phyloP scores from a whole-genome alignment of 2,113 vertebrate genomes.

The Noturus placidus region DNA sequence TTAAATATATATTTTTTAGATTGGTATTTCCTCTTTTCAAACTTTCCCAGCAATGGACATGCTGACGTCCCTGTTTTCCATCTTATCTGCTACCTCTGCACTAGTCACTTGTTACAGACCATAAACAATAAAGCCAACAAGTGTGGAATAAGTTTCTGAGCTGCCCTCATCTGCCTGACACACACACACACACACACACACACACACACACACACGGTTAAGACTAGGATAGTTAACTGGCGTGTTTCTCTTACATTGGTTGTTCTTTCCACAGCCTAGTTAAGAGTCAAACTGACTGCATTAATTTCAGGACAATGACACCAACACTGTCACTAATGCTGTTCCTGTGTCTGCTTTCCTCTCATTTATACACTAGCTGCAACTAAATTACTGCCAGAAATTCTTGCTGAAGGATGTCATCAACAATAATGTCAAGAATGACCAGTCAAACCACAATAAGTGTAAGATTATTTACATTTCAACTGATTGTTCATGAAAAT shows the following conservation, averaged over 20 bases:
- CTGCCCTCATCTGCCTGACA: neutral
- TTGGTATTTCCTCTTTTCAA: slow-evolving; percentile 16
- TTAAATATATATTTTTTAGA: neutral
- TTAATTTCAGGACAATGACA: neutral
- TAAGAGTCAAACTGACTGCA: neutral
- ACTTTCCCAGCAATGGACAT: slow-evolving; percentile 2
- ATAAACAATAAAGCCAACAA: neutral
- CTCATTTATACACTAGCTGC: too few relatives aligned
- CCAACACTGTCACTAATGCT: neutral
- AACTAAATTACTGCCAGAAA: neutral
- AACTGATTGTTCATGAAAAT: neutral
- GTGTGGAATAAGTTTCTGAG: neutral
- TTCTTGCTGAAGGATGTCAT: neutral
- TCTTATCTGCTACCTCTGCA: neutral
- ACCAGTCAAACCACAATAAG: neutral
- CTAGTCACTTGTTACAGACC: neutral
- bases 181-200: slow-evolving; percentile 1
- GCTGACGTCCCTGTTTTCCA: slow-evolving; percentile 1
- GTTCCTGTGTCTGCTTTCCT: neutral
- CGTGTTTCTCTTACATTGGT: neutral
- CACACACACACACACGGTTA: neutral
- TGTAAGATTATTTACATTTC: neutral
- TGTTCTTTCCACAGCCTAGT: neutral
- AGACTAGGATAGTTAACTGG: neutral
- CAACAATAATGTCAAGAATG: neutral